Base-by-base conservation (phyloP, 2,797 vertebrate genomes). In the Myotis planiceps region DNA sequence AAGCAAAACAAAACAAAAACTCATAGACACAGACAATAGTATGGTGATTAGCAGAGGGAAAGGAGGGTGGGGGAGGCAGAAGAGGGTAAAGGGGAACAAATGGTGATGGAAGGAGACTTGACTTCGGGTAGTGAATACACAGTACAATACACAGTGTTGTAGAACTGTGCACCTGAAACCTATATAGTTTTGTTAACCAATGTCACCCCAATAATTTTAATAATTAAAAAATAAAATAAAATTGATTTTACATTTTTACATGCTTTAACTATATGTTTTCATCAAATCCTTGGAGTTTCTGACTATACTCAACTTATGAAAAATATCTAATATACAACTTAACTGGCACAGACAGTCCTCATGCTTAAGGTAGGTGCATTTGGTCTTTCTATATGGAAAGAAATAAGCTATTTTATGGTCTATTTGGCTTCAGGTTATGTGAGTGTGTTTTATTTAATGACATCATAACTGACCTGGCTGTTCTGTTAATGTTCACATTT, bases 391-490 rank as follows among this genome's bases (percentile, higher is more conserved):
- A 0, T 53, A 27, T 69, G 78, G 60, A 80, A 84, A 81, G 81
- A 76, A 89, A 84, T 80, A 49, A 81, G n/a, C 74, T 91, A 37
- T 71, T 96, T 94, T 93, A 94, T 76, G 83, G 66, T 49, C 69
- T 87, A 7, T 68, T 92, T 93, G 71, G 72, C 68, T 94, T 82
- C 42, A 37, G 75, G 47, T 87, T 94, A 69, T 95, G 88, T 84
- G 86, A 89, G 42, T 93, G 76, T 63, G 75, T 87, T 95, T 93
- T 95, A 76, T 84, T 94, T 97, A 87, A 82, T 92, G 94, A 90
- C 78, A 86, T 88, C 96, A 72, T 96, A 88, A 96, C 85, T 25
- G 95, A 92, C 47, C 68, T 0, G 0, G 71, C 79, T 83, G 39
- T 92, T 94, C 16, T 0, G 58, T 88, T 95, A 86, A 94, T 88